These are phyloP conservation scores for Gobionotothen gibberifrons DNA, from an alignment of 2,797 vertebrate species.

Conservation along the genomic window DNA sequence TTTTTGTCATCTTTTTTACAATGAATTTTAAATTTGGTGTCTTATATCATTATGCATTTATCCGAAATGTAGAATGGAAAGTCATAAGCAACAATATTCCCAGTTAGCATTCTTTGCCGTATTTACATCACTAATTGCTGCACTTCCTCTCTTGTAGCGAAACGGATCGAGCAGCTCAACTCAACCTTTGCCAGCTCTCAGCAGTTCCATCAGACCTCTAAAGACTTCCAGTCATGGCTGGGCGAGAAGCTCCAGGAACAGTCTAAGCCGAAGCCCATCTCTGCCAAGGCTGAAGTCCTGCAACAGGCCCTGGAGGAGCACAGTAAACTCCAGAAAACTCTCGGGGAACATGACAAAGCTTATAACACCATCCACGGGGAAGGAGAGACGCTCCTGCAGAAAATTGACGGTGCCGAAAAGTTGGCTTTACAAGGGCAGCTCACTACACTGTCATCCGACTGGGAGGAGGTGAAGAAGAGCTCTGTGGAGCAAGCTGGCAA, in stretches of 20 bases:
- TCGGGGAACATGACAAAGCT: slow-evolving; percentile 82
- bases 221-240: slow-evolving; percentile 94
- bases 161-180: slow-evolving; percentile 91
- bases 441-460: slow-evolving; percentile 85
- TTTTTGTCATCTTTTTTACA: not conserved
- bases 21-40: not conserved
- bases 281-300: slow-evolving; percentile 86
- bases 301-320: slow-evolving; percentile 88
- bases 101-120: not conserved
- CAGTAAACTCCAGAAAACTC: slow-evolving; percentile 80
- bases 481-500: slow-evolving; percentile 85
- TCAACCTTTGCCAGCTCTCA: slow-evolving; percentile 93
- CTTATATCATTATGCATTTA: not conserved
- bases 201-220: slow-evolving; percentile 95
- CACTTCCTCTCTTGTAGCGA: slow-evolving; percentile 81
- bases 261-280: slow-evolving; percentile 80
- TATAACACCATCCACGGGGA: slow-evolving; percentile 89
- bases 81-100: not conserved
- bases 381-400: slow-evolving; percentile 92
- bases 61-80: slow-evolving; percentile 6
- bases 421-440: slow-evolving; percentile 91
- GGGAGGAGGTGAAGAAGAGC: slow-evolving; percentile 91
- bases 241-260: slow-evolving; percentile 88
- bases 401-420: slow-evolving; percentile 91
- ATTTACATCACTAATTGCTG: slow-evolving; percentile 6